phyloP scores from a whole-genome alignment of 2,888 invertebrate species.

The Fabriciana adippe region DNA sequence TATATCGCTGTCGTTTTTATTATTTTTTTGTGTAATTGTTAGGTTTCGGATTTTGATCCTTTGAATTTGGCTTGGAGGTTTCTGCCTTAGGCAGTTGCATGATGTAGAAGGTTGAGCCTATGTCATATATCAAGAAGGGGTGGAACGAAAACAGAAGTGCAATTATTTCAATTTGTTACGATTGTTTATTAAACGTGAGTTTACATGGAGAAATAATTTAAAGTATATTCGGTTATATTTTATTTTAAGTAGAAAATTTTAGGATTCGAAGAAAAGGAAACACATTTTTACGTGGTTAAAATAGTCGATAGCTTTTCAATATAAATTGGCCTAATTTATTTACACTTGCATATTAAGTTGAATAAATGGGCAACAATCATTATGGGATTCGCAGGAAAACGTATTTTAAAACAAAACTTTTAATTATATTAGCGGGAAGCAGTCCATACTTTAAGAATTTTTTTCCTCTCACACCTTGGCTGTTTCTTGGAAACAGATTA shows the following conservation, averaged over 20 bases:
- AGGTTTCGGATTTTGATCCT: conserved; percentile 29
- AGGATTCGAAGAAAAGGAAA: too few relatives aligned
- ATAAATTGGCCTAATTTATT: too few relatives aligned
- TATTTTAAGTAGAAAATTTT: too few relatives aligned
- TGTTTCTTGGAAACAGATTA: conserved; percentile 47
- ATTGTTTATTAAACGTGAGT: conserved; percentile 8
- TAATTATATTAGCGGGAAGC: conserved; percentile 26
- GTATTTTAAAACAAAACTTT: conserved; percentile 9
- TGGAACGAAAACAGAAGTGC: conserved; percentile 22
- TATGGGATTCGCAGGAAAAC: background rate
- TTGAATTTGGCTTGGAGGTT: background rate
- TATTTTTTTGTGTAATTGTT: conserved; percentile 33
- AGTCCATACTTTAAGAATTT: conserved; percentile 21
- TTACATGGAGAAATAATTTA: too few relatives aligned
- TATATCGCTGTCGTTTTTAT: conserved; percentile 48
- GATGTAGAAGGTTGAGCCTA: conserved; percentile 29
- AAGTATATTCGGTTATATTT: too few relatives aligned
- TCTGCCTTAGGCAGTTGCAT: conserved; percentile 29
- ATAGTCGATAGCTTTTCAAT: too few relatives aligned
- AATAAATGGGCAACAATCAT: too few relatives aligned
- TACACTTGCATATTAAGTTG: too few relatives aligned
- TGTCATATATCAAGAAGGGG: conserved; percentile 30
- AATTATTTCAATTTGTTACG: conserved; percentile 20
- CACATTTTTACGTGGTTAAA: too few relatives aligned
- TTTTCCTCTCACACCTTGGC: conserved; percentile 33